Evolutionary conservation across 1,140 invertebrate species (phyloP).

Genomic region (Daktulosphaira vitifoliae): DNA sequence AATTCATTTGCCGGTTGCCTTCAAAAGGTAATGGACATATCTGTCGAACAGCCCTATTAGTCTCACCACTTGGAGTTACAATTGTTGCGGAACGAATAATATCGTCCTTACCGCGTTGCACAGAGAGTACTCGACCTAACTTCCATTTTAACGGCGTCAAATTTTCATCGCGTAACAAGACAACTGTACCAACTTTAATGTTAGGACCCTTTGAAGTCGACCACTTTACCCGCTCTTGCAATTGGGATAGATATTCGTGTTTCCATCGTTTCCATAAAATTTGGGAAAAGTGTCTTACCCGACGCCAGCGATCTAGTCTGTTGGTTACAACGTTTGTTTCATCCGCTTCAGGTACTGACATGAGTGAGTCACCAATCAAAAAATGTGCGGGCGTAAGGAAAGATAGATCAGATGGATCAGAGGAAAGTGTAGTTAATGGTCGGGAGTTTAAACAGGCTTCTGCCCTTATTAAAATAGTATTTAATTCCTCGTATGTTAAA

Average conservation of each 20-base stretch:
- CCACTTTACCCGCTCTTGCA: background rate
- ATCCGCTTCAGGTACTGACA: background rate
- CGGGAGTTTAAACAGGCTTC: background rate
- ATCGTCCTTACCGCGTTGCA: conserved; percentile 37
- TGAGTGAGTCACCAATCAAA: too few species aligned
- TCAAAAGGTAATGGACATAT: background rate
- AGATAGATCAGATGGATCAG: background rate
- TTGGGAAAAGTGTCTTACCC: background rate
- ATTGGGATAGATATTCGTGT: background rate
- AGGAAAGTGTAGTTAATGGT: background rate
- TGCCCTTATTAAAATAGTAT: too few species aligned
- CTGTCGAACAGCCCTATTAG: background rate
- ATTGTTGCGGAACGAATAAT: conserved; percentile 33
- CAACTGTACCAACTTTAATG: conserved; percentile 33
- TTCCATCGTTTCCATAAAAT: background rate
- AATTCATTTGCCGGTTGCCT: too few species aligned
- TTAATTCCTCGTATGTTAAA: too few species aligned
- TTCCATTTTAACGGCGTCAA: conserved; percentile 36
- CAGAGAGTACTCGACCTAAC: conserved; percentile 36
- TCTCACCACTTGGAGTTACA: background rate
- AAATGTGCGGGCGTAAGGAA: background rate
- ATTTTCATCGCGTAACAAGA: conserved; percentile 35
- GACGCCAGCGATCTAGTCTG: background rate
- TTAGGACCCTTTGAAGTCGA: background rate
- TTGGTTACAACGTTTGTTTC: background rate